These are phyloP conservation scores for Hydrozoanthus gracilis DNA, from an alignment of 92 coral and sea anemone species.

Conservation along the genomic window DNA sequence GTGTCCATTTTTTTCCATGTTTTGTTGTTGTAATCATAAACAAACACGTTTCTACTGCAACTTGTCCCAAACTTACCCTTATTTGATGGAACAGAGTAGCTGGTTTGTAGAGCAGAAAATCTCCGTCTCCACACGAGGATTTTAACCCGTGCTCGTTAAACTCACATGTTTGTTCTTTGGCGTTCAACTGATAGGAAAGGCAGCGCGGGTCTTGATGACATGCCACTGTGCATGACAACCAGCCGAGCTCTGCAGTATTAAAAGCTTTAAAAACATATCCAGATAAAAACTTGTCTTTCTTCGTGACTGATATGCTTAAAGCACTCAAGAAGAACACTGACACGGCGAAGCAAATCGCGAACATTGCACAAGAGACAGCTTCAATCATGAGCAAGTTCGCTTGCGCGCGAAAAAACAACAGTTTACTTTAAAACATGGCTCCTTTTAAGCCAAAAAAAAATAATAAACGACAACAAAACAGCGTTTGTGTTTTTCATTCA, in stretches of 20 bases:
- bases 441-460: no score
- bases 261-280: neutral
- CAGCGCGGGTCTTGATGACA: slow-evolving; percentile 8
- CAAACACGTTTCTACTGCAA: no score
- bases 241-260: neutral
- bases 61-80: neutral
- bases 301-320: neutral
- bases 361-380: neutral
- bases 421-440: no score
- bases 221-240: neutral
- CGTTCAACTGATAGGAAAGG: neutral
- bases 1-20: no score
- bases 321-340: neutral
- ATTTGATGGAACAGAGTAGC: slow-evolving; percentile 2
- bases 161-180: neutral
- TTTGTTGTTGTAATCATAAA: no score
- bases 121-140: neutral
- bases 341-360: neutral
- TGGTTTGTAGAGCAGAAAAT: neutral
- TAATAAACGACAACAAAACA: no score
- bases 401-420: no score
- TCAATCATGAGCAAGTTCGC: neutral
- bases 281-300: neutral
- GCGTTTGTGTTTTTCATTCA: no score
- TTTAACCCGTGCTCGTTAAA: neutral